Base-by-base conservation (phyloP, 2,113 vertebrate genomes). In the Callaeas wilsoni region DNA sequence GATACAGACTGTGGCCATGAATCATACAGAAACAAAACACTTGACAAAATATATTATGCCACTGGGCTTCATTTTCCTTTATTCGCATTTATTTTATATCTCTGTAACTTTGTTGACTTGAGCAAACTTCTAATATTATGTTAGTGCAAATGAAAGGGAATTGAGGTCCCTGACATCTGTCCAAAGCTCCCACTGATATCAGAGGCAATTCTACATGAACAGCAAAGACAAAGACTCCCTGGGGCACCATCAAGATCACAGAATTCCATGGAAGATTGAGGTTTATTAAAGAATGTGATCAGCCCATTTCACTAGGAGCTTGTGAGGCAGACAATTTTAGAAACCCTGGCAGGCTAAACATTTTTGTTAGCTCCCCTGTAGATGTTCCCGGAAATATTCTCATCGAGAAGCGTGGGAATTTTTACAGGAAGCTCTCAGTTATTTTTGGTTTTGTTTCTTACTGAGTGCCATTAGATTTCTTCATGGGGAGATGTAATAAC, bases 181-280 rank as follows among this genome's bases (percentile, higher is more conserved):
- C 87, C 95, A 97, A 95, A 94, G 82, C 95, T 95, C 94, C 95
- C 49, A 95, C 95, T 95, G 95, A 92, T 97, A 94, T 95, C 91
- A 95, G 84, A 94, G 52, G 95, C 89, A 95, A 95, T 94, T 94
- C 93, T 85, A 90, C 93, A 94, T 62, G 94, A 96, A 65, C 90
- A 92, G 92, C 88, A 96, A 97, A 96, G 95, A 97, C 96, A 96
- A 97, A 97, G 92, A 95, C 94, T 96, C 95, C 93, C 91, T 0
- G 6, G 95, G 93, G 96, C 62, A 95, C 93, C 94, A 96, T 97
- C 91, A 93, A 92, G 94, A 95, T 97, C 95, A 96, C 74, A 96
- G 94, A 97, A 96, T 97, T 96, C 94, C 94, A 94, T 95, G 95
- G 95, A 95, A 97, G 94, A 97, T 39, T 97, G 96, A 97, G 93